phyloP scores from a whole-genome alignment of 1,140 invertebrate species.

The Varroa destructor region DNA sequence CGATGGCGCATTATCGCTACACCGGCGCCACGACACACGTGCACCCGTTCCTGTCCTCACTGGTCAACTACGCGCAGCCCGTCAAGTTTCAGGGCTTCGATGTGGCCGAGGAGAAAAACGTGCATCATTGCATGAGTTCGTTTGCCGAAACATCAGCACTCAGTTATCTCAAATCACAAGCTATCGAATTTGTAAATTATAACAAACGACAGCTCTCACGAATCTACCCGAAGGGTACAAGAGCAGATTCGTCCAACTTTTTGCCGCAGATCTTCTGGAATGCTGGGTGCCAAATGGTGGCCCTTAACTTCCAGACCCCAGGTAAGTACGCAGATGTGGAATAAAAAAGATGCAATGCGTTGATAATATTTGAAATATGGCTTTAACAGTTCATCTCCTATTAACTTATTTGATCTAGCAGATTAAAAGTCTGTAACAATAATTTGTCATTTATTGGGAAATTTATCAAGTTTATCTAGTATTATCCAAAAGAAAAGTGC shows the following conservation, averaged over 20 bases:
- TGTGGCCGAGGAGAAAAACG: constrained; percentile 85
- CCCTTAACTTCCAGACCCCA: constrained; percentile 96
- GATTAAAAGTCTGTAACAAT: background rate
- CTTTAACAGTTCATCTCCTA: background rate
- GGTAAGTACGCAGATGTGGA: background rate
- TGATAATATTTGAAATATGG: too few relatives aligned
- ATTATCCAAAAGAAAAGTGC: too few relatives aligned
- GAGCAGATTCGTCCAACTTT: constrained; percentile 98
- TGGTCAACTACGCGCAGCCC: constrained; percentile 98
- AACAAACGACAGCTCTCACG: constrained; percentile 97
- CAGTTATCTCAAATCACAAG: constrained; percentile 81
- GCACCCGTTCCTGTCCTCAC: constrained; percentile 92
- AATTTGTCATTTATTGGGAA: background rate
- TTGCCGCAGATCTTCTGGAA: constrained; percentile 90
- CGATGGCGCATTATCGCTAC: constrained; percentile 56
- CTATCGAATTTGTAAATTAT: constrained; percentile 93
- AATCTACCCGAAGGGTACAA: constrained; percentile 95
- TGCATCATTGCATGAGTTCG: constrained; percentile 95
- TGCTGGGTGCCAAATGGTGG: constrained; percentile 83
- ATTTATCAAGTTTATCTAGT: too few relatives aligned
- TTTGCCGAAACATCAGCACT: constrained; percentile 92
- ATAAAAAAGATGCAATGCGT: too few relatives aligned
- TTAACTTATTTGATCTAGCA: background rate
- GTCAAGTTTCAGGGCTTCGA: constrained; percentile 98
- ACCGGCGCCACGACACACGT: constrained; percentile 96